Base-by-base conservation (phyloP, 2,888 invertebrate species). In the Dioctria linearis region DNA sequence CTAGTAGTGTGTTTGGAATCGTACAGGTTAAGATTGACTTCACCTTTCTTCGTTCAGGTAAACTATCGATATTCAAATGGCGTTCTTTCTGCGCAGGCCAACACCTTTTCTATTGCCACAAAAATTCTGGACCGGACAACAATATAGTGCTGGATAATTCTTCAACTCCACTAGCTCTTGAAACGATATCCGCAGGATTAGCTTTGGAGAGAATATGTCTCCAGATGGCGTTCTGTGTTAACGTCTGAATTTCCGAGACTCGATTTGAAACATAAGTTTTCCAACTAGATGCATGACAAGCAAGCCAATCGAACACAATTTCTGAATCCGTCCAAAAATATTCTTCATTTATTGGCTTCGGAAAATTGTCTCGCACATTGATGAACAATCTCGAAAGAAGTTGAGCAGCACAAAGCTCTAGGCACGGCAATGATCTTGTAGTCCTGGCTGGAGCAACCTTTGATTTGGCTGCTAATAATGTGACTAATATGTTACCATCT, bases 101-200 rank as follows among this genome's bases (percentile, higher is more conserved):
- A 4, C 5, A 11, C 2, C 1, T 42, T 42, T 3, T 40, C 5
- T 43, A 3, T 0, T 42, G 2, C 2, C 9, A 40, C 43, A 66
- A 13, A 13, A 66, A 66, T 46, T 42, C 4, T 5, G 66, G 42
- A 11, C 6, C 43, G 11, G 42, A 66, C n/a, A n/a, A n/a, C n/a
- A n/a, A n/a, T 1, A 42, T n/a, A 5, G 66, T 11, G 1, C 5
- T 11, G 1, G n/a, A 4, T 2, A 66, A 6, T n/a, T 66, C 66
- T 13, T 43, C 6, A 40, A 5, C 2, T 4, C 2, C 11, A 8
- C 5, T 9, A 13, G 84, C 83, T 39, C 84, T 43, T 25, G 83
- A 83, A 43, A 82, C 69, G 3, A 81, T 63, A 78, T 84, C 83
- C 8, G 83, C 84, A 25, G n/a, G 25, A 25, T 25, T 25, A 25